Conservation (phyloP, 2,113 vertebrate genomes). For the Camelus bactrianus region DNA sequence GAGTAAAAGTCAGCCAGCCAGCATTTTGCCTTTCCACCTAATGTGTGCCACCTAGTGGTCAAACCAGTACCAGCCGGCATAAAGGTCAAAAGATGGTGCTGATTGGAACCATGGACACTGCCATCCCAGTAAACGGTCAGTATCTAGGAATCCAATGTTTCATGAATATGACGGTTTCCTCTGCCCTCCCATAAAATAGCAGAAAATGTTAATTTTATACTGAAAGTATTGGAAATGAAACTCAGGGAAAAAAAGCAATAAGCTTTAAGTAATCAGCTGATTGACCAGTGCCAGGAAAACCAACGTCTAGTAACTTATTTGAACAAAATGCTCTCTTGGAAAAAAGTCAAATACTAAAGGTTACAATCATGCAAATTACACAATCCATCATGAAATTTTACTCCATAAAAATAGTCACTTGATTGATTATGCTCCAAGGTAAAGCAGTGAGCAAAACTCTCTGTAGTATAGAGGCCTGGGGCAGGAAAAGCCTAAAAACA, state of each 20-base stretch:
- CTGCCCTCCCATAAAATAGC: not conserved
- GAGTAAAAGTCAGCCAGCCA: not conserved
- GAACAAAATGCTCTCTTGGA: slow-evolving; percentile 12
- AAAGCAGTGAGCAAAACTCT: slow-evolving; percentile 12
- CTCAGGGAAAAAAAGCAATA: not conserved
- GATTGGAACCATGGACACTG: not conserved
- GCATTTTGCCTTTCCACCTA: not conserved
- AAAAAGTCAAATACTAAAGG: slow-evolving; percentile 32
- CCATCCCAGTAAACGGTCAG: not conserved
- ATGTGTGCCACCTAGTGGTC: not conserved
- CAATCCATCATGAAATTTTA: slow-evolving; percentile 39
- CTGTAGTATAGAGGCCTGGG: not conserved
- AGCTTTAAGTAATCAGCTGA: slow-evolving; percentile 1
- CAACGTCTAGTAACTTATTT: not conserved
- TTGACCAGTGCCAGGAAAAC: not conserved
- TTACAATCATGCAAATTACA: slow-evolving; percentile 53
- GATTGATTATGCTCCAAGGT: slow-evolving; percentile 30
- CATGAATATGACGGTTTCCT: not conserved
- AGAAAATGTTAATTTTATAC: not conserved
- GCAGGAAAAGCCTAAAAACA: not conserved
- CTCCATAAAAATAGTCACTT: not conserved
- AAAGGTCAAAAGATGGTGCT: not conserved
- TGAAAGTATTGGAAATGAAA: not conserved
- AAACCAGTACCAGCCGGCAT: not conserved
- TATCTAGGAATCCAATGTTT: not conserved